Percentiles rank a stretch among this genome's conserved stretches.
Evolutionary conservation across 2,888 invertebrate species (phyloP).

Genomic region (Pammene aurita): DNA sequence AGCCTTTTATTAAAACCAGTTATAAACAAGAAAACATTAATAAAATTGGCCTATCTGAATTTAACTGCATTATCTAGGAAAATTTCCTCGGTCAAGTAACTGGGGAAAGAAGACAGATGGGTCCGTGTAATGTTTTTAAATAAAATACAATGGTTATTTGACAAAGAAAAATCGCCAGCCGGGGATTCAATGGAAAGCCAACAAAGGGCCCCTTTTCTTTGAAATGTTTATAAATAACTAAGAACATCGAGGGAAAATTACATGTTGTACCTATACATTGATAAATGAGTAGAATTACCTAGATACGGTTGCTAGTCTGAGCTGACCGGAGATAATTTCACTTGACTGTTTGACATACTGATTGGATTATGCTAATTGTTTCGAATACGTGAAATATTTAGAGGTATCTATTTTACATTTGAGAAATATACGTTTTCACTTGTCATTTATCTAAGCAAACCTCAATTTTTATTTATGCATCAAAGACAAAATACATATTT

Average conservation of each 20-base stretch:
- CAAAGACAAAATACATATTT: no score
- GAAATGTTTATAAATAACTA: conserved; percentile 37
- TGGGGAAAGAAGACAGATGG: conserved; percentile 43
- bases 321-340: no score
- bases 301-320: no score
- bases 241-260: conserved; percentile 14
- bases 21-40: neutral
- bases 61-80: conserved; percentile 15
- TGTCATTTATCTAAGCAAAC: no score
- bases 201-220: conserved; percentile 34
- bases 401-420: no score
- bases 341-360: no score
- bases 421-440: no score
- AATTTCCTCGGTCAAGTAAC: conserved; percentile 26
- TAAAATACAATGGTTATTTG: conserved; percentile 52
- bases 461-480: no score
- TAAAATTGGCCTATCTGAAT: neutral
- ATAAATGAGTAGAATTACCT: neutral
- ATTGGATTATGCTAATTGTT: no score
- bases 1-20: no score
- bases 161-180: conserved; percentile 53
- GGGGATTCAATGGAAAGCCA: conserved; percentile 42
- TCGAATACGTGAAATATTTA: no score
- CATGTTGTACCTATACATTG: neutral
- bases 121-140: conserved; percentile 49